Base-by-base conservation (phyloP, 1,140 invertebrate species). In the Galleria mellonella region DNA sequence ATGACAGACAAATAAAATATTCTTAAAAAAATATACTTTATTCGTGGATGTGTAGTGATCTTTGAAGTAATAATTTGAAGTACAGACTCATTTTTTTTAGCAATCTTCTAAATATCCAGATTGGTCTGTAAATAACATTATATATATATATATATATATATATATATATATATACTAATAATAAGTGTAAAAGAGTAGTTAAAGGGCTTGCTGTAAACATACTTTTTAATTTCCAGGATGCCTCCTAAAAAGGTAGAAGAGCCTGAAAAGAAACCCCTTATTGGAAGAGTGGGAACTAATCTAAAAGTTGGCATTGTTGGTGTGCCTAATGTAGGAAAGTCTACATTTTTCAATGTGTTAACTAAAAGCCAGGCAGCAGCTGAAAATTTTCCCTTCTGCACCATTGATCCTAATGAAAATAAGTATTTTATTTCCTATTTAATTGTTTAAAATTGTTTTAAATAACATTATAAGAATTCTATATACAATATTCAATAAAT, bases 321-420 rank as follows among this genome's bases (percentile, higher is more conserved):
- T 13, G 90, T 98, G 30, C 86, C 86, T 4, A 99, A 99, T 89
- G 97, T 99, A 57, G 97, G 97, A 44, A 99, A 99, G 87, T 99
- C 97, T 4, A 99, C 98, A 32, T 99, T 99, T 87, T 99, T 99
- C 89, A 99, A 99, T 87, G 97, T 99, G 0, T 83, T 99, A 27
- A 99, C 97, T 10, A 97, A 99, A 81, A 98, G 96, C 77, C 92
- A 96, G 70, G 98, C 96, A 7, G 92, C 96, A 43, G 97, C 98
- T 43, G 96, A 99, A 88, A 99, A 99, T 75, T 99, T 99, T 85
- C 98, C 98, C 4, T 99, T 99, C 88, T 99, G 98, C 89, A 99
- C 98, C 71, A 99, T 99, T 73, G 97, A 99, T 89, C 98, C 98
- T 13, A 99, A 99, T 96, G 98, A 99, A 93, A 99, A 97, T 98